Evolutionary conservation across 1,140 invertebrate species (phyloP).

Genomic region (Lepidotrigona ventralis): DNA sequence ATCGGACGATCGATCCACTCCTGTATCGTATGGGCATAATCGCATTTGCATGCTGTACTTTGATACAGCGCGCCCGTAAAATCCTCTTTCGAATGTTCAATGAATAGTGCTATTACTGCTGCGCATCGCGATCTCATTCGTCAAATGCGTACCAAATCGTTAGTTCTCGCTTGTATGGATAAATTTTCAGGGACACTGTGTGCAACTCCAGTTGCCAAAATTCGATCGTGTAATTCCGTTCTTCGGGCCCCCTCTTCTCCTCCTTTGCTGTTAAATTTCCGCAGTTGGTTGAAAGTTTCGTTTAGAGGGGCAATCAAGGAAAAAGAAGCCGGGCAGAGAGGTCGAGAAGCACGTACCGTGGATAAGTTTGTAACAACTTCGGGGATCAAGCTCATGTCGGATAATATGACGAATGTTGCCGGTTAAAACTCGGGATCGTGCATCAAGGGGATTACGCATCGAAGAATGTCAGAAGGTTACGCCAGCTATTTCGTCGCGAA

Average conservation of each 20-base stretch:
- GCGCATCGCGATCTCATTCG: constrained; percentile 16
- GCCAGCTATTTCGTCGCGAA: constrained; percentile 34
- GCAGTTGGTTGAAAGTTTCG: background rate
- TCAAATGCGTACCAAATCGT: constrained; percentile 39
- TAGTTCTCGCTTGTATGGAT: constrained; percentile 32
- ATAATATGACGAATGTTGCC: constrained; percentile 30
- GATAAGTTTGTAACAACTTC: constrained; percentile 23
- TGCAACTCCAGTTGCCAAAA: background rate
- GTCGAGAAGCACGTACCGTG: background rate
- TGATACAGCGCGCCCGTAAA: constrained; percentile 59
- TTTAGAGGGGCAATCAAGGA: background rate
- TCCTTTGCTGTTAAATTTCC: background rate
- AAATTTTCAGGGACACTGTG: constrained; percentile 22
- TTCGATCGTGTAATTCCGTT: background rate
- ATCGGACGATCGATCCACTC: constrained; percentile 52
- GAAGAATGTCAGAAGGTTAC: constrained; percentile 39
- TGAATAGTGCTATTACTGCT: constrained; percentile 52
- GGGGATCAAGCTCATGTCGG: background rate
- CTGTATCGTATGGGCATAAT: constrained; percentile 60
- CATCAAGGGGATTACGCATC: constrained; percentile 39
- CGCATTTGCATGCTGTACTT: constrained; percentile 63
- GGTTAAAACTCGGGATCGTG: constrained; percentile 24
- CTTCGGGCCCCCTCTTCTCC: background rate
- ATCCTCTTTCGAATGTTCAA: constrained; percentile 59
- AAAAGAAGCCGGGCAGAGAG: background rate